Evolutionary conservation across 2,888 invertebrate genomes (phyloP), one percentile per base, ranked within the genome.

Genomic region (Charanyca ferruginea): DNA sequence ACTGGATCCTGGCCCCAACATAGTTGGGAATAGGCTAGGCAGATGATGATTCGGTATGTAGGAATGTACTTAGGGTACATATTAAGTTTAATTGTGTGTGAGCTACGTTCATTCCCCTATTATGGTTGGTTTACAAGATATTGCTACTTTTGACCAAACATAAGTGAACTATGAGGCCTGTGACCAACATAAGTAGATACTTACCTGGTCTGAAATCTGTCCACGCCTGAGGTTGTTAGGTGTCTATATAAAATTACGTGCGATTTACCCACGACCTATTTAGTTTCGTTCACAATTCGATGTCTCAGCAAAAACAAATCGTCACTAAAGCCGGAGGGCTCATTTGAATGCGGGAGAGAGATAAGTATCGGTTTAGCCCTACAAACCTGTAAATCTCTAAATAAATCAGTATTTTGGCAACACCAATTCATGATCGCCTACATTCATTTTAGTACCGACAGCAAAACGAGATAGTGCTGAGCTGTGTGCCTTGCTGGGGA

Each of bases 401-500:
- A 78, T 74, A 75, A 67, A 75, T 68, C 72, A 68, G 54, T 47
- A 49, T 59, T 57, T 66, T 53, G 49, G 32, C 49, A 48, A 23
- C 41, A 48, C 58, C 41, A 63, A 52, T 66, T 52, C 38, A 38
- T 32, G 4, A 20, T 44, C 51, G 28, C 28, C 44, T 28, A 59
- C 49, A 65, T 73, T 65, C 42, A 38, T 73, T 62, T 73, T 55
- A 49, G 59, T 71, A 65, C 23, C 54, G 59, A 55, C 41, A 53
- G 62, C 74, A 57, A 76, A 81, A 70, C 66, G 66, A 77, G 51
- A 65, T 66, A 61, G 42, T 38, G 45, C 35, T 45, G 35, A 45
- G 44, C 48, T 54, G 25, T 58, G 55, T 67, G 59, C 57, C 65
- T 62, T 69, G 42, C 66, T 62, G 49, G 71, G 69, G 77, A 64